Evolutionary conservation across 2,113 vertebrate genomes (phyloP), one percentile per base, ranked within the genome.

Genomic region (Accipiter virgatus): DNA sequence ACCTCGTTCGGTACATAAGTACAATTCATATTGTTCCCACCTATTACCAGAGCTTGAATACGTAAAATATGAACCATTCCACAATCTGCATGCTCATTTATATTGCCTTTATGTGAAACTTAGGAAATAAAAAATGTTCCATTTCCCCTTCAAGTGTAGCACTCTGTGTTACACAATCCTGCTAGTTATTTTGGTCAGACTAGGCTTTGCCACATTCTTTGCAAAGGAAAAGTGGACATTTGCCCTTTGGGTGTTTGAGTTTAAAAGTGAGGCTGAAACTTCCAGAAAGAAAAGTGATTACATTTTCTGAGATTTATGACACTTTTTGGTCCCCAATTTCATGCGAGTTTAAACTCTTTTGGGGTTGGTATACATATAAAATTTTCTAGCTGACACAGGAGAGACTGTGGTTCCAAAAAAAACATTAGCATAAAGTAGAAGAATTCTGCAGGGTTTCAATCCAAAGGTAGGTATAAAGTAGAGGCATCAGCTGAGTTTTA

Each of bases 11-110:
- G 94, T 93, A 97, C 94, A 87, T 18, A 81, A 83, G 86, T 81
- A 96, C 96, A 96, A 97, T 97, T 97, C 97, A 97, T 97, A 95
- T 92, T 93, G 94, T 91, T 92, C 93, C 79, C 95, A 94, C 96
- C 95, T 96, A 97, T 97, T 97, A 95, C 96, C n/a, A 50, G 93
- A 78, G 90, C 86, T 56, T 58, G 93, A 85, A 93, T 94, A 92
- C 1, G 19, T 97, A 97, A 97, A 97, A 95, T 97, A 98, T 97
- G 96, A 97, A 96, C 95, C 96, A 94, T 96, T 98, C 86, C 85
- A 97, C 94, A 97, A 97, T 97, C 93, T 96, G 90, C 88, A 91
- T 95, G 32, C 84, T 95, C 97, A 96, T 97, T 98, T 96, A 88
- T 97, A 97, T 97, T 82, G 78, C 81, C 95, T 96, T 90, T 95